Evolutionary conservation across 35 echinoderm and acorn worm species (phyloP).

Genomic region (Holothuria glaberrima): DNA sequence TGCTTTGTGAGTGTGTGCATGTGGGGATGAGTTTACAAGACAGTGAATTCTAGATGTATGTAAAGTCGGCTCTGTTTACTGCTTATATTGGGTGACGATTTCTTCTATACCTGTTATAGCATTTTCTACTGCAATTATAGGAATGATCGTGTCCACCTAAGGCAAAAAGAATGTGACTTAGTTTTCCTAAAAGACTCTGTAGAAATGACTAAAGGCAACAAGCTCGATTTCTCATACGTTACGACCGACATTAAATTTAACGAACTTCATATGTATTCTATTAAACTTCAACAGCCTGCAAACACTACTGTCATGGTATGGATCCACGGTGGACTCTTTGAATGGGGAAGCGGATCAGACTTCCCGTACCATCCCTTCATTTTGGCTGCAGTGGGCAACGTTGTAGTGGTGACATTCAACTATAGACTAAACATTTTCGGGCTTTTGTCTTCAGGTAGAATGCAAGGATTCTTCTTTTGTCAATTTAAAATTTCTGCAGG

Average conservation of each 20-base stretch:
- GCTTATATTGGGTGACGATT: too few species aligned
- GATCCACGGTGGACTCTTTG: slow-evolving; percentile 57
- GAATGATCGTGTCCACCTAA: too few species aligned
- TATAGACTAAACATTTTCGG: slow-evolving; percentile 67
- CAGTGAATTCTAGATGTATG: too few species aligned
- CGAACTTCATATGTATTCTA: background rate
- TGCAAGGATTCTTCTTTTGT: background rate
- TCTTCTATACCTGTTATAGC: too few species aligned
- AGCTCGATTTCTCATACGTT: background rate
- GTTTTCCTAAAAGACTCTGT: too few species aligned
- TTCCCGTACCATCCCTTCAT: slow-evolving; percentile 11
- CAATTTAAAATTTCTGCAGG: background rate
- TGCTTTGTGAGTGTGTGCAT: too few species aligned
- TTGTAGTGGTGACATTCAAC: too few species aligned
- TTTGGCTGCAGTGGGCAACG: slow-evolving; percentile 55
- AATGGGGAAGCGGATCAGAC: slow-evolving; percentile 10
- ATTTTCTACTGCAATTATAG: too few species aligned
- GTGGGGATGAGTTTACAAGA: too few species aligned
- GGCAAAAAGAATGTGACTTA: too few species aligned
- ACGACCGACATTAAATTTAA: background rate
- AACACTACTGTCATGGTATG: slow-evolving; percentile 66
- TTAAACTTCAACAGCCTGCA: background rate
- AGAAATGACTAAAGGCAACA: too few species aligned
- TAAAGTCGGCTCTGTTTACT: too few species aligned
- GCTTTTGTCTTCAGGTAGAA: slow-evolving; percentile 58